Evolutionary conservation across 2,113 vertebrate genomes (phyloP).

Genomic region (Polyodon spathula): DNA sequence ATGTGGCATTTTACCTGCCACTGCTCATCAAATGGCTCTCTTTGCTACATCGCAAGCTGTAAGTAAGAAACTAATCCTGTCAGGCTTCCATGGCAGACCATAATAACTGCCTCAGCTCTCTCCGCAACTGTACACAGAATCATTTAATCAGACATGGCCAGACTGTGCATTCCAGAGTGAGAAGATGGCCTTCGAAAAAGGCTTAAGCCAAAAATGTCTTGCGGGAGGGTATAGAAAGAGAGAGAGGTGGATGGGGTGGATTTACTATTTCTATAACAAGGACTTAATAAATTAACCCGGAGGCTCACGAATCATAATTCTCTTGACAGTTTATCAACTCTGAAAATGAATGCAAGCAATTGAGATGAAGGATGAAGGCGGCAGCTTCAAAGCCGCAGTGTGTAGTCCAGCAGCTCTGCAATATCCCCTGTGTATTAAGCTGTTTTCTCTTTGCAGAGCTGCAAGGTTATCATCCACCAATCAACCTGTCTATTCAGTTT

Average conservation of each 20-base stretch:
- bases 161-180: neutral
- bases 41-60: neutral
- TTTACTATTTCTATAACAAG: slow-evolving; percentile 15
- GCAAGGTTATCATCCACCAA: slow-evolving; percentile 34
- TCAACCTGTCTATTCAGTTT: slow-evolving; percentile 32
- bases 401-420: slow-evolving; percentile 22
- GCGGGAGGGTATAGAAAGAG: slow-evolving; percentile 1
- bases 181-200: slow-evolving; percentile 24
- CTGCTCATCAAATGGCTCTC: neutral
- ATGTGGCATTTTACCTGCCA: slow-evolving; percentile 3
- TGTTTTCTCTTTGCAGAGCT: slow-evolving; percentile 27
- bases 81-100: neutral
- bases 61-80: slow-evolving; percentile 12
- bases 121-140: neutral
- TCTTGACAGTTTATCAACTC: slow-evolving; percentile 40
- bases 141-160: slow-evolving; percentile 7
- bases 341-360: slow-evolving; percentile 39
- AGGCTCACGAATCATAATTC: slow-evolving; percentile 30
- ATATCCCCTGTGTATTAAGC: slow-evolving; percentile 25
- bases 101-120: neutral
- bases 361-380: slow-evolving; percentile 41
- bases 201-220: slow-evolving; percentile 11
- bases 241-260: no score
- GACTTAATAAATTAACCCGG: slow-evolving; percentile 34
- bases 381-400: slow-evolving; percentile 20